Evolutionary conservation across 2,797 vertebrate genomes (phyloP).

Genomic region (Syndactyla subalaris): DNA sequence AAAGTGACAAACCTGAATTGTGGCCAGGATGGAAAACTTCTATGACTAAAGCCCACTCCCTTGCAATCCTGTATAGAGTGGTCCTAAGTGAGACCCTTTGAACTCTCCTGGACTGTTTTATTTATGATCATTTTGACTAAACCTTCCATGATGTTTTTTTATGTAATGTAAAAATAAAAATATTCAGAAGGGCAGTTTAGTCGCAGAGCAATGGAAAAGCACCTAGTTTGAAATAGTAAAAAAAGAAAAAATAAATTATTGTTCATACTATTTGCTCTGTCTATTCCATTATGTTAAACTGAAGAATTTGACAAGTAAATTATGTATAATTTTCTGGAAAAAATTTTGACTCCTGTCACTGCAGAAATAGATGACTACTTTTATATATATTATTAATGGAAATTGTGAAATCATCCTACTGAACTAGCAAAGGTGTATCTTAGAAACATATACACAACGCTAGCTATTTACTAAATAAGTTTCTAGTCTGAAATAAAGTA

Average conservation of each 20-base stretch:
- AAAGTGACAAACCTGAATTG: background rate
- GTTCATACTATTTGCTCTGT: background rate
- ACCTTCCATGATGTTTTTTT: background rate
- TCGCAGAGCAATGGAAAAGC: background rate
- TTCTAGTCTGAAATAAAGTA: background rate
- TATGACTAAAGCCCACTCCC: background rate
- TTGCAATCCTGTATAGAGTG: accelerated
- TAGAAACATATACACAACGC: background rate
- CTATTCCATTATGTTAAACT: background rate
- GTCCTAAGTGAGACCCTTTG: background rate
- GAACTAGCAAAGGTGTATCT: background rate
- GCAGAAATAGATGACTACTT: background rate
- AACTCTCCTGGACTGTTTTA: background rate
- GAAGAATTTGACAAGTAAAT: background rate
- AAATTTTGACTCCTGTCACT: background rate
- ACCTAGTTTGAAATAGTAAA: background rate
- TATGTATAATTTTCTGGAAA: background rate
- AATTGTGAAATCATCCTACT: background rate
- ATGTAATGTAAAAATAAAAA: background rate
- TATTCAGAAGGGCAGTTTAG: background rate
- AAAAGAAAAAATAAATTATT: background rate
- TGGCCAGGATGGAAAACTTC: background rate
- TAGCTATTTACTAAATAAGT: background rate
- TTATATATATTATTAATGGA: background rate
- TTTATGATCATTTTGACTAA: background rate